phyloP scores from a whole-genome alignment of 2,888 invertebrate genomes.

The Mechanitis mazaeus region DNA sequence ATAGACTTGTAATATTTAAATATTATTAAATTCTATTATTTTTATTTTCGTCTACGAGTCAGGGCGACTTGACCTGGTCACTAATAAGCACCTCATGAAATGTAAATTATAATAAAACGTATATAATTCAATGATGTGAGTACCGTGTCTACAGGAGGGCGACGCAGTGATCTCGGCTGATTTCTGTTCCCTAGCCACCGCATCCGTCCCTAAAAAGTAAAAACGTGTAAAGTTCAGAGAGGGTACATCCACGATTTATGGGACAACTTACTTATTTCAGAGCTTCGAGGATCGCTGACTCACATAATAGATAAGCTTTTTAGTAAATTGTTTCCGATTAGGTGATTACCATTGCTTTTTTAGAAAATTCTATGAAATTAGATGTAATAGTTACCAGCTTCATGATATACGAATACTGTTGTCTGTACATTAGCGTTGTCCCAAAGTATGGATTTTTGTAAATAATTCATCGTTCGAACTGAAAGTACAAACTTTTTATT shows the following conservation, averaged over 20 bases:
- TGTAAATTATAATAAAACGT: no score
- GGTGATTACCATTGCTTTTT: not conserved
- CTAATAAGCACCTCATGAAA: no score
- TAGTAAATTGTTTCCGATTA: constrained; percentile 5
- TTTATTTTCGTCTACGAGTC: no score
- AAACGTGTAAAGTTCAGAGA: constrained; percentile 38
- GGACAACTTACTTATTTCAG: constrained; percentile 36
- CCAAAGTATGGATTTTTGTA: constrained; percentile 42
- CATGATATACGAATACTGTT: constrained; percentile 38
- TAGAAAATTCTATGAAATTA: not conserved
- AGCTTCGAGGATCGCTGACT: constrained; percentile 21
- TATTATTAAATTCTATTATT: no score
- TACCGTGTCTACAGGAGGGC: constrained; percentile 14
- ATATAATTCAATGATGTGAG: not conserved
- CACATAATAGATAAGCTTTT: constrained; percentile 14
- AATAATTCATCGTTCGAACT: constrained; percentile 42
- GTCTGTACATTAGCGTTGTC: constrained; percentile 53
- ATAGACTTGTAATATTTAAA: not conserved
- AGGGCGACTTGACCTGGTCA: no score
- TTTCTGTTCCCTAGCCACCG: constrained; percentile 38
- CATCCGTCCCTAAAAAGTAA: constrained; percentile 50
- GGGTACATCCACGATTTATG: constrained; percentile 43
- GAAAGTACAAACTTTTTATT: constrained; percentile 19
- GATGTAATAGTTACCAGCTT: constrained; percentile 37
- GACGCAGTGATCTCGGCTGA: constrained; percentile 43